These are phyloP conservation scores for Macropus fuliginosus DNA, from an alignment of 2,797 vertebrate genomes.

Conservation along the genomic window DNA sequence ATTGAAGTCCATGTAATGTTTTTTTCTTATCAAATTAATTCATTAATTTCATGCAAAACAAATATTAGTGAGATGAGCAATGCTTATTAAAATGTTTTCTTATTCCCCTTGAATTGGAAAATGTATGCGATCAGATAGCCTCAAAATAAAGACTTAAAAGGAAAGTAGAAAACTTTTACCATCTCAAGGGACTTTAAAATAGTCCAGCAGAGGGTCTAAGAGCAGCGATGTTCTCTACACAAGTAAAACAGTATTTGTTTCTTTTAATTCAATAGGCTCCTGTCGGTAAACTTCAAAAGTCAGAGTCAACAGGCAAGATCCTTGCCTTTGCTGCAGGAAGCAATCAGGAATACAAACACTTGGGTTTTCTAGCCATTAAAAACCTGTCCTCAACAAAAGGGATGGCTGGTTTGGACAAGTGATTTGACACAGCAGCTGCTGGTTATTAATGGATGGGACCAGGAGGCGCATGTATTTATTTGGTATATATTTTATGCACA, in stretches of 20 bases:
- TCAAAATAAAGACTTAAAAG: slow-evolving; percentile 33
- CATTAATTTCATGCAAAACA: slow-evolving; percentile 5
- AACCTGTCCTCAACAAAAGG: neutral
- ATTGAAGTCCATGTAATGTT: slow-evolving; percentile 12
- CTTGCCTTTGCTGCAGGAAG: slow-evolving; percentile 47
- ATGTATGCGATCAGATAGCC: neutral
- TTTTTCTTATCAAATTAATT: slow-evolving; percentile 47
- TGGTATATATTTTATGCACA: neutral
- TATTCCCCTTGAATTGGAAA: slow-evolving; percentile 29
- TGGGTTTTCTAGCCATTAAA: slow-evolving; percentile 50
- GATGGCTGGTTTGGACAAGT: neutral
- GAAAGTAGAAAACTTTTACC: slow-evolving; percentile 53
- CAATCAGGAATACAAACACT: slow-evolving; percentile 56
- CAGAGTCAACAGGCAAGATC: slow-evolving; percentile 27
- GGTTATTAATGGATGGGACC: neutral
- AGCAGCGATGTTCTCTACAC: slow-evolving; percentile 41
- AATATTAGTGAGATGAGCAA: neutral
- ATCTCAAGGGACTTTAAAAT: slow-evolving; percentile 56
- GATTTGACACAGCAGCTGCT: neutral
- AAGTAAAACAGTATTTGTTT: slow-evolving; percentile 27
- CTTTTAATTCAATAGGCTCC: slow-evolving; percentile 13
- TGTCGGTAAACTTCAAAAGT: slow-evolving; percentile 34
- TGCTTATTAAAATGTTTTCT: slow-evolving; percentile 37
- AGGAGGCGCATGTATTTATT: neutral
- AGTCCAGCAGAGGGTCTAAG: slow-evolving; percentile 53